Conservation (phyloP, 2,797 vertebrate genomes). For the Syngnathus rostellatus region DNA sequence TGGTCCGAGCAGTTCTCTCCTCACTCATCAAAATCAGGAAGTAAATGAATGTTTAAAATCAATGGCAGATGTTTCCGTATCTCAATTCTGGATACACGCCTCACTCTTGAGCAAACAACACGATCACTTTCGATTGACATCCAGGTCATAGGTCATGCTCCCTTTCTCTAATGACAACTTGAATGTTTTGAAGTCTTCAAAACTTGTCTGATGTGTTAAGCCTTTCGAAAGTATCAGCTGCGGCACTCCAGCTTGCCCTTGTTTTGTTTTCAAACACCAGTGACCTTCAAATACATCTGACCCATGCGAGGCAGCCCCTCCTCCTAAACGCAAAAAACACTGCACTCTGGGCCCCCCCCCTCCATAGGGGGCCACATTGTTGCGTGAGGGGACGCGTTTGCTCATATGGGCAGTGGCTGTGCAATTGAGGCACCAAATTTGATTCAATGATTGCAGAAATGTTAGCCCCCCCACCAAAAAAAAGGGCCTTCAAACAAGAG, state of each 20-base stretch:
- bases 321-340: too few species aligned
- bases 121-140: not conserved
- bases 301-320: not conserved
- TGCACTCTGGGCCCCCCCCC: too few species aligned
- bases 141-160: not conserved
- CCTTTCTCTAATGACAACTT: not conserved
- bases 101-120: not conserved
- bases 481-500: too few species aligned
- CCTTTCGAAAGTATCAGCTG: too few species aligned
- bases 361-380: too few species aligned
- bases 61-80: constrained; percentile 46
- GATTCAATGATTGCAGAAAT: too few species aligned
- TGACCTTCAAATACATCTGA: not conserved
- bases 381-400: too few species aligned
- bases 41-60: constrained; percentile 25
- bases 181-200: not conserved
- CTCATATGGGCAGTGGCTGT: too few species aligned
- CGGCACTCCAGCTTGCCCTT: too few species aligned
- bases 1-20: constrained; percentile 21
- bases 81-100: not conserved
- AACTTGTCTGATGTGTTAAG: too few species aligned
- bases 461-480: too few species aligned
- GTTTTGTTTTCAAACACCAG: not conserved
- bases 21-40: constrained; percentile 32
- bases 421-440: too few species aligned